Evolutionary conservation across 1,140 invertebrate species (phyloP).

Genomic region (Drosophila simulans): DNA sequence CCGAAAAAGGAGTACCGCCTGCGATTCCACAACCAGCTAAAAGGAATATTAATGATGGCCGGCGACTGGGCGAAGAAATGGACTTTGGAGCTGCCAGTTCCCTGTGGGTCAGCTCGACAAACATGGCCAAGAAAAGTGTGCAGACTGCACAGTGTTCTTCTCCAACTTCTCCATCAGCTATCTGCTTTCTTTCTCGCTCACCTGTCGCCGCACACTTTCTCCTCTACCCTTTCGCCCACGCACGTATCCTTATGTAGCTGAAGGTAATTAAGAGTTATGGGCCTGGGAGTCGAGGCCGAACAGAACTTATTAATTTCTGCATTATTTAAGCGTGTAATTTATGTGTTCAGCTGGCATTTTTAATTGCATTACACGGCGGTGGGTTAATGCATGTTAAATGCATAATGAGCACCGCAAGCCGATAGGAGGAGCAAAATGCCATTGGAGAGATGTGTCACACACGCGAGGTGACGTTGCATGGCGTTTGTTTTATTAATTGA

Average conservation of each 20-base stretch:
- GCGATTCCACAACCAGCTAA: slow-evolving; percentile 15
- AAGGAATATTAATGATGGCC: slow-evolving; percentile 38
- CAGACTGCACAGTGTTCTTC: slow-evolving; percentile 30
- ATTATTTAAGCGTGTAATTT: slow-evolving; percentile 81
- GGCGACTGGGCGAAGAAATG: neutral
- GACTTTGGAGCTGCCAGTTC: neutral
- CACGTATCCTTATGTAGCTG: slow-evolving; percentile 6
- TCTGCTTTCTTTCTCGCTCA: neutral
- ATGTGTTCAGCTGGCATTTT: slow-evolving; percentile 79
- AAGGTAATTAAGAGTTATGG: slow-evolving; percentile 77
- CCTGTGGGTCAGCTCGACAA: slow-evolving; percentile 5
- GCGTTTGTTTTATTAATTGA: slow-evolving; percentile 79
- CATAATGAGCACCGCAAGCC: slow-evolving; percentile 40
- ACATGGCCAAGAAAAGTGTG: slow-evolving; percentile 18
- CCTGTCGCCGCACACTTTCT: neutral
- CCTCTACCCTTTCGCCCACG: slow-evolving; percentile 12
- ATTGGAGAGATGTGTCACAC: slow-evolving; percentile 48
- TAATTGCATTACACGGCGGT: slow-evolving; percentile 76
- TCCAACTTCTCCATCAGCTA: neutral
- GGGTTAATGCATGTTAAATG: slow-evolving; percentile 82
- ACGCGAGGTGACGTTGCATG: slow-evolving; percentile 58
- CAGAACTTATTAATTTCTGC: slow-evolving; percentile 81
- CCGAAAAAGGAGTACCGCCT: slow-evolving; percentile 4
- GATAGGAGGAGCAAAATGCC: neutral
- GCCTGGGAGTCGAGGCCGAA: slow-evolving; percentile 23